Percentiles rank a stretch among this genome's conserved stretches.
phyloP scores from a whole-genome alignment of 2,888 invertebrate species.

The Pseudanteris insignis region DNA sequence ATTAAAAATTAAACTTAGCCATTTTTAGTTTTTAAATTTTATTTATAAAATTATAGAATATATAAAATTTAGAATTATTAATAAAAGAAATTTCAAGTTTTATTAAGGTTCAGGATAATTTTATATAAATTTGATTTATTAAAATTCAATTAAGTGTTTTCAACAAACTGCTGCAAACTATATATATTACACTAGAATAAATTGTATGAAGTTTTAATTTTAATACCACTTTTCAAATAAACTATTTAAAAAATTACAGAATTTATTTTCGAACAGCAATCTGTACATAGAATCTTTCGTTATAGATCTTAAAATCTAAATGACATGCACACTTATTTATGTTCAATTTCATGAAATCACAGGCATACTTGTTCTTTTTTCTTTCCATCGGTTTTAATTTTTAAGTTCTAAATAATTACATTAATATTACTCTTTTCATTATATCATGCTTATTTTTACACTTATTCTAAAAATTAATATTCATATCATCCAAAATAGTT shows the following conservation, averaged over 20 bases:
- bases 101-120: no score
- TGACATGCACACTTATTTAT: constrained; percentile 38
- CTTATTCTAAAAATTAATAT: constrained; percentile 40
- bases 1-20: no score
- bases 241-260: no score
- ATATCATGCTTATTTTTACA: constrained; percentile 28
- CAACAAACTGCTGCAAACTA: constrained; percentile 19
- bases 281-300: constrained; percentile 38
- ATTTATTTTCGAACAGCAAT: constrained; percentile 46
- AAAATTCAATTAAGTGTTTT: constrained; percentile 5
- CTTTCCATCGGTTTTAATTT: constrained; percentile 20
- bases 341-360: constrained; percentile 43
- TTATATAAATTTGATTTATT: constrained; percentile 25
- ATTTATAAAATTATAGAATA: no score
- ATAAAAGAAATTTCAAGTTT: no score
- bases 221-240: no score
- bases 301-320: constrained; percentile 37
- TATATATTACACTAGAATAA: neutral
- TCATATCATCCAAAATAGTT: constrained; percentile 44
- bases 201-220: no score
- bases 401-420: constrained; percentile 34
- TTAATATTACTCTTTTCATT: constrained; percentile 36
- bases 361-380: constrained; percentile 35
- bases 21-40: no score
- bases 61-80: no score